These are phyloP conservation scores for Sinotaia quadrata DNA, from an alignment of 2,888 invertebrate genomes.

Conservation along the genomic window DNA sequence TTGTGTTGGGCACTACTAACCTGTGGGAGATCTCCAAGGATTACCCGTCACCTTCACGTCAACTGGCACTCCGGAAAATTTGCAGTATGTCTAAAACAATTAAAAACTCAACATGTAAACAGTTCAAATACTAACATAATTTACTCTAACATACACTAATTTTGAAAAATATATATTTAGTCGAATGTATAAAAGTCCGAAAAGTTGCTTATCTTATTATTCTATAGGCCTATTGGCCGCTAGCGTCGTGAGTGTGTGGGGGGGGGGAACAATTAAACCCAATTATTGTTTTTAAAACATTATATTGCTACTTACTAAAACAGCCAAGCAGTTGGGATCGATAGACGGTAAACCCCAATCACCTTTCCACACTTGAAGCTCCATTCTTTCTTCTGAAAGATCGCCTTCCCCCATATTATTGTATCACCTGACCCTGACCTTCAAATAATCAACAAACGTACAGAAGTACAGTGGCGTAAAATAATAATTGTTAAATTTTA, in stretches of 20 bases:
- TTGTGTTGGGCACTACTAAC: conserved; percentile 71
- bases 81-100: conserved; percentile 77
- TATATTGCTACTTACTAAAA: conserved; percentile 77
- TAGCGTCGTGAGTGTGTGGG: too few species aligned
- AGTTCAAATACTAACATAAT: too few species aligned
- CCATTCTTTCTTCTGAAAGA: conserved; percentile 46
- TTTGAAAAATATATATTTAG: too few species aligned
- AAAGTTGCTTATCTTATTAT: too few species aligned
- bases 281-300: neutral
- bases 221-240: too few species aligned
- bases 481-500: too few species aligned
- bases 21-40: conserved; percentile 83
- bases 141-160: too few species aligned
- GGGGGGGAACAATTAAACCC: too few species aligned
- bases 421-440: conserved; percentile 33
- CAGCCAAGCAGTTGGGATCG: conserved; percentile 86
- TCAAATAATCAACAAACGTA: conserved; percentile 10
- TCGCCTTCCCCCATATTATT: conserved; percentile 52
- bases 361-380: conserved; percentile 85
- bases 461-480: neutral
- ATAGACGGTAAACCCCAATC: conserved; percentile 91
- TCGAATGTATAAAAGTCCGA: too few species aligned
- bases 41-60: conserved; percentile 80
- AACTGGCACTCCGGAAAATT: conserved; percentile 85
- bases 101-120: conserved; percentile 27